phyloP scores from a whole-genome alignment of 2,797 vertebrate species.

The Pipistrellus pygmaeus region DNA sequence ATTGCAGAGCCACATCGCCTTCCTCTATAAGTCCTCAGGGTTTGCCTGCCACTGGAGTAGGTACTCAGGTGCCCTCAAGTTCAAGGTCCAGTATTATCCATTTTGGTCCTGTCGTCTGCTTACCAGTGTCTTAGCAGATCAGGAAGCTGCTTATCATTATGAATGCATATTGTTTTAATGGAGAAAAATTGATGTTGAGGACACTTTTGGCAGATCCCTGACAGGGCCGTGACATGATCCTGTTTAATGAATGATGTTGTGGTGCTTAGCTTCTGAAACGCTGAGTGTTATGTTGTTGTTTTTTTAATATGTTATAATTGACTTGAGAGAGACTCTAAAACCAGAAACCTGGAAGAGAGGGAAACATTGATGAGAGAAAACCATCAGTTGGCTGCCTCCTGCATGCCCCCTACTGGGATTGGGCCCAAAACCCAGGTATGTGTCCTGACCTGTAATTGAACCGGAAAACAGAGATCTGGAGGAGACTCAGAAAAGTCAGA shows the following conservation, averaged over 20 bases:
- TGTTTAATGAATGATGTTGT: not conserved
- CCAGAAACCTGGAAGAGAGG: no score
- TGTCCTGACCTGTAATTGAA: no score
- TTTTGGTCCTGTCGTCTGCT: conserved; percentile 45
- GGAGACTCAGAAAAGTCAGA: not conserved
- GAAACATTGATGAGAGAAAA: no score
- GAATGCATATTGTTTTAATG: not conserved
- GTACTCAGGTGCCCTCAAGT: not conserved
- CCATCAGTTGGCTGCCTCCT: no score
- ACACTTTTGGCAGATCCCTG: not conserved
- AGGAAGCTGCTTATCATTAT: not conserved
- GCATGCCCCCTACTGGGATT: no score
- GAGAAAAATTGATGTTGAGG: not conserved
- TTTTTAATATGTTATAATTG: no score
- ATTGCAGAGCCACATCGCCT: not conserved
- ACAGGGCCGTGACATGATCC: not conserved
- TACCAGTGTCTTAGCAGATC: not conserved
- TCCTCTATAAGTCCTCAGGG: not conserved
- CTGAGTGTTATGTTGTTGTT: not conserved
- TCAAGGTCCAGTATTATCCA: not conserved
- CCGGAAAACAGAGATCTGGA: no score
- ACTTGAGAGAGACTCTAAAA: no score
- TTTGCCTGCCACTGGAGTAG: not conserved
- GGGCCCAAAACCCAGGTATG: no score
- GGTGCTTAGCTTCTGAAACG: not conserved